A percentile compares a stretch with the other conserved stretches of the same genome.
Evolutionary conservation across 2,888 invertebrate genomes (phyloP).

Genomic region (Hartigia nigra): DNA sequence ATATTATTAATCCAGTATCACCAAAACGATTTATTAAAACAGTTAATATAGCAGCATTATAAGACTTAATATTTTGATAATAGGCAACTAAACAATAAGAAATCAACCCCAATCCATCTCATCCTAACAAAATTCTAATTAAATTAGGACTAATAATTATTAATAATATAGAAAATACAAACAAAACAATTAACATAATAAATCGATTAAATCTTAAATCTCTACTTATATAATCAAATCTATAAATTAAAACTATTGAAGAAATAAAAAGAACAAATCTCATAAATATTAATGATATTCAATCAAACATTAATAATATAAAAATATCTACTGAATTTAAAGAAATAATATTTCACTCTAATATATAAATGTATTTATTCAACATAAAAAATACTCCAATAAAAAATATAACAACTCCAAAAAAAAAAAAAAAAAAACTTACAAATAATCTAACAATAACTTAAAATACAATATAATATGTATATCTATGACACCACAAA

Average conservation of each 20-base stretch:
- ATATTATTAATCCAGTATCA: conserved; percentile 75
- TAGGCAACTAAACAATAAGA: conserved; percentile 81
- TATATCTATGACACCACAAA: conserved; percentile 75
- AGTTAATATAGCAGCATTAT: conserved; percentile 79
- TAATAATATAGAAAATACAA: conserved; percentile 76
- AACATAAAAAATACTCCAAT: conserved; percentile 66
- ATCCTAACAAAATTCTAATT: conserved; percentile 78
- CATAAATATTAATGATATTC: conserved; percentile 74
- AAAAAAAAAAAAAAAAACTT: conserved; percentile 52
- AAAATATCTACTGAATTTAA: conserved; percentile 68
- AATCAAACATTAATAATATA: conserved; percentile 73
- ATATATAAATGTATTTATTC: conserved; percentile 66
- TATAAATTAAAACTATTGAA: conserved; percentile 74
- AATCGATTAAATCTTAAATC: conserved; percentile 73
- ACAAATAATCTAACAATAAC: conserved; percentile 69
- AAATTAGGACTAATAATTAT: conserved; percentile 78
- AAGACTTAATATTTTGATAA: conserved; percentile 77
- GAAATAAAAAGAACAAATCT: conserved; percentile 76
- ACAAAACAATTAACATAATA: conserved; percentile 71
- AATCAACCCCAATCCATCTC: conserved; percentile 78
- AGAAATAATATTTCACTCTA: conserved; percentile 70
- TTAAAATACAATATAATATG: conserved; percentile 69
- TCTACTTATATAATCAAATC: conserved; percentile 71
- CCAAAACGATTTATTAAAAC: conserved; percentile 80
- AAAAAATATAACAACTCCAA: conserved; percentile 59